Percentiles rank a stretch among this genome's conserved stretches.
Evolutionary conservation across 1,140 invertebrate species (phyloP).

Genomic region (Orussus abietinus): DNA sequence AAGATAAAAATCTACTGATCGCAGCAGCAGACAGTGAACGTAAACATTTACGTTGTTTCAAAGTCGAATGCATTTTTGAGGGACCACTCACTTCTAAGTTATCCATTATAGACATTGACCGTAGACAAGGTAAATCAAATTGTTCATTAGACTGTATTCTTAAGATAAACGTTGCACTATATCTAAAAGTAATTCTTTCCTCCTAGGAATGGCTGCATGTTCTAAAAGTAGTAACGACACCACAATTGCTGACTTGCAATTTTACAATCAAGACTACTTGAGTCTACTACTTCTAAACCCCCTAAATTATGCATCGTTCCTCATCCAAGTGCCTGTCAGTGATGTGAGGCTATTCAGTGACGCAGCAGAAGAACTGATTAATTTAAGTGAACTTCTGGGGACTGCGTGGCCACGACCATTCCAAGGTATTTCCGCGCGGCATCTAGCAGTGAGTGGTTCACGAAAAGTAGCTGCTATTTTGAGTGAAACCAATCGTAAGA

Average conservation of each 20-base stretch:
- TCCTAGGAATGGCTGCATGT: slow-evolving; percentile 15
- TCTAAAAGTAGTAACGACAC: slow-evolving; percentile 16
- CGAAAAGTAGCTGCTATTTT: slow-evolving; percentile 85
- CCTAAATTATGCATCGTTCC: slow-evolving; percentile 55
- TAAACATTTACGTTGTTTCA: slow-evolving; percentile 37
- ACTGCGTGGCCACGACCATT: slow-evolving; percentile 58
- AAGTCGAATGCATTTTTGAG: slow-evolving; percentile 24
- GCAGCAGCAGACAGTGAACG: slow-evolving; percentile 28
- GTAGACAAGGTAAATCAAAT: slow-evolving; percentile 34
- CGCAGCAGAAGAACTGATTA: slow-evolving; percentile 38
- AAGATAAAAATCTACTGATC: slow-evolving; percentile 37
- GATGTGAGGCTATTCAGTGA: slow-evolving; percentile 48
- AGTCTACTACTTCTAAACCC: slow-evolving; percentile 69
- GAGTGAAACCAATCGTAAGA: slow-evolving; percentile 73
- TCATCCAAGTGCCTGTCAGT: slow-evolving; percentile 65
- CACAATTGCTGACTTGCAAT: slow-evolving; percentile 66
- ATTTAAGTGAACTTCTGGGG: slow-evolving; percentile 55
- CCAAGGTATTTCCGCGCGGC: slow-evolving; percentile 69
- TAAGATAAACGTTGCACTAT: background rate
- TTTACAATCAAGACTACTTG: slow-evolving; percentile 75
- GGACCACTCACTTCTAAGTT: slow-evolving; percentile 26
- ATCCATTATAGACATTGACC: slow-evolving; percentile 28
- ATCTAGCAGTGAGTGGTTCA: slow-evolving; percentile 80
- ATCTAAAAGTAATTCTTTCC: slow-evolving; percentile 12
- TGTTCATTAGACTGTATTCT: background rate